Base-by-base conservation (phyloP, 2,888 invertebrate genomes). In the Parnassius apollo region DNA sequence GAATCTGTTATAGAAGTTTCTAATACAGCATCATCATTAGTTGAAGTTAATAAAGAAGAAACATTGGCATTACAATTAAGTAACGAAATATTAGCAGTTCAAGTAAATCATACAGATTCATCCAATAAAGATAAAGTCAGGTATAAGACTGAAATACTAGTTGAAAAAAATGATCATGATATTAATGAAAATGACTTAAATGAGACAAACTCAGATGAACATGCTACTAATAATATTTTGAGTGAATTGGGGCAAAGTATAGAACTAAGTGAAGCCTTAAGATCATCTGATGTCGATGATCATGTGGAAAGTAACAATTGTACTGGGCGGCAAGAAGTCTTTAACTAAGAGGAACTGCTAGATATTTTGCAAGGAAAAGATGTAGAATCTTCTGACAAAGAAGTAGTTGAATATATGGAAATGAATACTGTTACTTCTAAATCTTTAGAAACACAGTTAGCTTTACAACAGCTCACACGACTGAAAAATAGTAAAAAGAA, bases 361-460 rank as follows among this genome's bases (percentile, higher is more conserved):
- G 89, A 91, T 68, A 91, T 91, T 65, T 76, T 91, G 63, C 85
- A 91, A 74, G 91, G 91, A 2, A 91, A 91, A 78, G 84, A 88
- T 78, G 69, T 71, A 11, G 77, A 77, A 55, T 69, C 79, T 54
- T 65, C 71, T 58, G 68, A 72, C 48, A 61, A 76, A 50, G 71
- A 74, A 9, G 69, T 70, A 48, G 70, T 74, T 53, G 61, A 70
- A 60, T 67, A 61, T 48, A 60, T 62, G 53, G 61, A 42, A 62
- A 76, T 61, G 68, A 71, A 53, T 46, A 42, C 57, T 22, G 48
- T 61, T 59, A 65, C 64, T 52, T 58, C 67, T 50, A 80, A 82
- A 67, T 74, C 73, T 11, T 62, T 80, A 60, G 88, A 88, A 74
- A 75, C 84, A 57, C 79, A 88, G 69, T 69, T 88, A 66, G 91